Percentiles rank a stretch among this genome's conserved stretches.
Evolutionary conservation across 2,113 vertebrate genomes (phyloP).

Genomic region (Macaca nemestrina): DNA sequence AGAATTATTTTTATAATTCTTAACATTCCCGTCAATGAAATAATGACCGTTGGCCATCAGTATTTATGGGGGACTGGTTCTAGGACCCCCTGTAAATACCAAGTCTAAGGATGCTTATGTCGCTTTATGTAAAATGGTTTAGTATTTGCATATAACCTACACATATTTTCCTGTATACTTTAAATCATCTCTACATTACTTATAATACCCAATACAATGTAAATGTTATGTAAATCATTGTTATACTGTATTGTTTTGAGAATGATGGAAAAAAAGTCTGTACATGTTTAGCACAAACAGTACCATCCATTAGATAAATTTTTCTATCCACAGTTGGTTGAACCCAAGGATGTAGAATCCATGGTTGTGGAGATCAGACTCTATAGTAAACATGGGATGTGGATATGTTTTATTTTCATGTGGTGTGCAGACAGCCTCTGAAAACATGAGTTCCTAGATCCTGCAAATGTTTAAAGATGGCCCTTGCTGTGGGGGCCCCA

Average conservation of each 20-base stretch:
- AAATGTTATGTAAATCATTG: not conserved
- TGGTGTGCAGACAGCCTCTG: not conserved
- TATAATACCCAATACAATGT: not conserved
- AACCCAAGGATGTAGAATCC: not conserved
- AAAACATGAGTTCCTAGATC: not conserved
- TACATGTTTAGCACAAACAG: not conserved
- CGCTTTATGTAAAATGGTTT: not conserved
- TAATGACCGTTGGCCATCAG: not conserved
- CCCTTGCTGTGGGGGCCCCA: not conserved
- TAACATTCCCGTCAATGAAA: not conserved
- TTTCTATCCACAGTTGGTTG: not conserved
- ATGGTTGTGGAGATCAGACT: not conserved
- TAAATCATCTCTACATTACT: not conserved
- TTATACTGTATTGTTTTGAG: not conserved
- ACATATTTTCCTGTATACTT: not conserved
- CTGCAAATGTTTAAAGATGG: not conserved
- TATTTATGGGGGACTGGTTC: not conserved
- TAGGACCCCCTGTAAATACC: not conserved
- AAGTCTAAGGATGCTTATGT: not conserved
- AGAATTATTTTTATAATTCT: constrained; percentile 4
- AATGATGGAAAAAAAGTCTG: not conserved
- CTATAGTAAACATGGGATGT: not conserved
- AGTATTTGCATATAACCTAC: not conserved
- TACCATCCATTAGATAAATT: not conserved
- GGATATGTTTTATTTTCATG: not conserved